These are phyloP conservation scores for Pachycephus smyrnensis DNA, from an alignment of 2,888 invertebrate genomes.

Conservation along the genomic window DNA sequence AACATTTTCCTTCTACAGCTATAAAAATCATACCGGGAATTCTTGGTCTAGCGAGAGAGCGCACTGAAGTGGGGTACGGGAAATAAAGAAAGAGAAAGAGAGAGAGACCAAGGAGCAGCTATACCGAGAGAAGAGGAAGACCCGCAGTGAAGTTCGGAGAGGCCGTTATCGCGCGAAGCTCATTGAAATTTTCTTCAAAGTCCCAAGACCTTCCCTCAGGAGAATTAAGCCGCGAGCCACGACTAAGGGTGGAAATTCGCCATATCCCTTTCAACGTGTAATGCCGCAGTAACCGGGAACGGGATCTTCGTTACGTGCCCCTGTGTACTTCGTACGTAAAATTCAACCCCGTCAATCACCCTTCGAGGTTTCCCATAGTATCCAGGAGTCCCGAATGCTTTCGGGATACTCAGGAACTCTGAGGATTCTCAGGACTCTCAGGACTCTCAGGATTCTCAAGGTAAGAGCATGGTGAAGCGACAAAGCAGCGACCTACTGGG, in stretches of 20 bases:
- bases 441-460: not conserved
- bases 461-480: not conserved
- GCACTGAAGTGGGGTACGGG: not conserved
- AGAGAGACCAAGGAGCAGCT: not conserved
- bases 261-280: not conserved
- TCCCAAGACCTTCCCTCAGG: not conserved
- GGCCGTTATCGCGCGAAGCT: not conserved
- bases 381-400: not conserved
- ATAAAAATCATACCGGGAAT: not conserved
- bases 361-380: not conserved
- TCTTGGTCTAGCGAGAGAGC: not conserved
- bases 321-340: not conserved
- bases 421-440: not conserved
- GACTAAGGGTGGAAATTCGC: not conserved
- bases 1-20: not conserved
- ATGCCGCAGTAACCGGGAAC: not conserved
- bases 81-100: not conserved
- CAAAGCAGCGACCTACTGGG: not conserved
- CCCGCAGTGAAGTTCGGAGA: not conserved
- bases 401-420: too few relatives aligned
- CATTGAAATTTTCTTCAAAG: conserved; percentile 5
- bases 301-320: not conserved
- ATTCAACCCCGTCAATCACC: not conserved
- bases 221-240: not conserved
- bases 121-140: not conserved